These are phyloP conservation scores for Zingel zingel DNA, from an alignment of 2,113 vertebrate species.

Conservation along the genomic window DNA sequence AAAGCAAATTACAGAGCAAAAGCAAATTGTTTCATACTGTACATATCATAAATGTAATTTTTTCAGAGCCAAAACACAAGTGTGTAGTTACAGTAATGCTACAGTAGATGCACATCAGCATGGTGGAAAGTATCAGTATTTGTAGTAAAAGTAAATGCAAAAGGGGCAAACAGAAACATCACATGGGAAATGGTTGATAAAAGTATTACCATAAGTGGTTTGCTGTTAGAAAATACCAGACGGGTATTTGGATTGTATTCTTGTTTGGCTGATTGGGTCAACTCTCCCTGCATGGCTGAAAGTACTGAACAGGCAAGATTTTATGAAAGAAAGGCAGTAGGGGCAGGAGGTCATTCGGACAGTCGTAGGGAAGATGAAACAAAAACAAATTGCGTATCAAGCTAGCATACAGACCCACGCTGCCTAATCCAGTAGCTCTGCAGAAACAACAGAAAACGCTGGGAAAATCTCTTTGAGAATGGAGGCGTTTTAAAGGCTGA, in stretches of 20 bases:
- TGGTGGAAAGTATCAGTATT: constrained; percentile 21
- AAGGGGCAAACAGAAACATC: constrained; percentile 18
- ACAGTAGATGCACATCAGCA: constrained; percentile 17
- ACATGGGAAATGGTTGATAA: constrained; percentile 15
- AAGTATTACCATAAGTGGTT: constrained; percentile 50
- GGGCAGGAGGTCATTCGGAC: constrained; percentile 47
- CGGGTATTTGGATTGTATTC: constrained; percentile 42
- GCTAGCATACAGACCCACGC: not conserved
- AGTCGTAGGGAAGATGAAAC: constrained; percentile 40
- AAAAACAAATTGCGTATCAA: constrained; percentile 52
- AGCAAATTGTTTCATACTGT: not conserved
- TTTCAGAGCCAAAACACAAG: constrained; percentile 21
- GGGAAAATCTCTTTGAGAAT: constrained; percentile 34
- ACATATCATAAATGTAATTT: not conserved
- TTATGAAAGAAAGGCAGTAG: constrained; percentile 31
- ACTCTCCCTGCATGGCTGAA: constrained; percentile 21
- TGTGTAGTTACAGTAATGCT: not conserved
- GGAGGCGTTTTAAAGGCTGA: constrained; percentile 48
- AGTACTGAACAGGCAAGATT: constrained; percentile 39
- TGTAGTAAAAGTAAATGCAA: constrained; percentile 13
- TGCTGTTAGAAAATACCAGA: constrained; percentile 44
- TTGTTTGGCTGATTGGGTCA: constrained; percentile 59
- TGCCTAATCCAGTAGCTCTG: constrained; percentile 45
- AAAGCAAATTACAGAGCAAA: not conserved
- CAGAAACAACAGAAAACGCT: constrained; percentile 36